Conservation (phyloP, 37 sponge, comb jelly and placozoan species). For the Agelas oroides region DNA sequence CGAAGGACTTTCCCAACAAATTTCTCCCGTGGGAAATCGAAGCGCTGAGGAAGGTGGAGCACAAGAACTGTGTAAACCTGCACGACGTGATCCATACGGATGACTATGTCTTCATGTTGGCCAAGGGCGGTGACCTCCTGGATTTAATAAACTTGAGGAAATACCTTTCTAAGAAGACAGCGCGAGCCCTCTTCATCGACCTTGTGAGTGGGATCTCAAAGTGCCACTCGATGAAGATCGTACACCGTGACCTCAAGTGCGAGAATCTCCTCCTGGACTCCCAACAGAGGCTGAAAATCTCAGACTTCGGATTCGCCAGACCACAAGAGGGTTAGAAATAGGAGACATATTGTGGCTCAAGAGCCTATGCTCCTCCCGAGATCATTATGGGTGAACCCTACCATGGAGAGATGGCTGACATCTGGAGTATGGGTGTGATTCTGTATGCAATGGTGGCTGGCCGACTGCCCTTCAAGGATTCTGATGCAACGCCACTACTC, state of each 20-base stretch:
- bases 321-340: constrained; percentile 16
- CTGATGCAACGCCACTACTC: constrained; percentile 77
- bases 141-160: constrained; percentile 86
- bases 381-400: constrained; percentile 91
- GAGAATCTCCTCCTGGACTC: constrained; percentile 87
- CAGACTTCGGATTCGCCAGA: constrained; percentile 93
- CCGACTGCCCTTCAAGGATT: constrained; percentile 89
- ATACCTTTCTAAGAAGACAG: constrained; percentile 73
- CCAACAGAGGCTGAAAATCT: constrained; percentile 68
- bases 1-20: no score
- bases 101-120: constrained; percentile 78
- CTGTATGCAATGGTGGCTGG: constrained; percentile 92
- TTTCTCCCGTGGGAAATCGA: no score
- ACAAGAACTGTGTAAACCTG: no score
- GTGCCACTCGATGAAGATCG: constrained; percentile 78
- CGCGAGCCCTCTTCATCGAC: constrained; percentile 77
- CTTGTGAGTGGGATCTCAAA: constrained; percentile 53
- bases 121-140: constrained; percentile 90
- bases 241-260: constrained; percentile 95
- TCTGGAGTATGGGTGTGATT: constrained; percentile 96
- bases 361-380: constrained; percentile 96
- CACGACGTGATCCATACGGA: constrained; percentile 88
- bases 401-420: constrained; percentile 80
- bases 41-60: constrained; percentile 52
- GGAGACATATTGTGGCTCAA: constrained; percentile 92